phyloP scores from a whole-genome alignment of 2,797 vertebrate genomes.

The Helicolenus hilgendorfi region DNA sequence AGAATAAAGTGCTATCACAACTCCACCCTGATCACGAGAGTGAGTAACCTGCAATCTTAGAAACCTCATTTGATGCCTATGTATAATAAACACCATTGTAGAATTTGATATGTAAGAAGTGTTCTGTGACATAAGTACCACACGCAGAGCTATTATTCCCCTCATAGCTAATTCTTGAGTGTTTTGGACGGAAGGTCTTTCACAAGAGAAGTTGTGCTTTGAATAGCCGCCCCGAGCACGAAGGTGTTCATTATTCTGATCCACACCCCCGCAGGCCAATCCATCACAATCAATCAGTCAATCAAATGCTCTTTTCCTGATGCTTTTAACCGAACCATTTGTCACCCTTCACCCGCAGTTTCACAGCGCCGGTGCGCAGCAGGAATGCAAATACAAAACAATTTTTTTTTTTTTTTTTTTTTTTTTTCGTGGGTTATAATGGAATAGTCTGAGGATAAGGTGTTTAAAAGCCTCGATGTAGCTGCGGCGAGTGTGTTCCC shows the following conservation, averaged over 20 bases:
- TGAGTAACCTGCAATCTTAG: background rate
- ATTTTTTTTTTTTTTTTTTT: constrained; percentile 42
- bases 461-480: constrained; percentile 71
- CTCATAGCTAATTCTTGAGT: constrained; percentile 50
- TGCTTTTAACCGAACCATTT: constrained; percentile 78
- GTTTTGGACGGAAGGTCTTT: constrained; percentile 52
- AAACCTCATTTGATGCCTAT: background rate
- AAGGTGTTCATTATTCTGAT: constrained; percentile 78
- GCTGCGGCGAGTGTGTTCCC: constrained; percentile 51
- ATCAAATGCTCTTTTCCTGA: constrained; percentile 68
- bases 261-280: constrained; percentile 58
- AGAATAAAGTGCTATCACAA: background rate
- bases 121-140: background rate
- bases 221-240: constrained; percentile 44
- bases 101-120: background rate
- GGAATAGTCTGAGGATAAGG: constrained; percentile 57
- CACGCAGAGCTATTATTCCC: constrained; percentile 29
- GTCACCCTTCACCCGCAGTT: constrained; percentile 70
- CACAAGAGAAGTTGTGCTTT: constrained; percentile 39
- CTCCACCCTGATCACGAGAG: too few species aligned
- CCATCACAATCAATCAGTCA: constrained; percentile 83
- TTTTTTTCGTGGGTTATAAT: constrained; percentile 40
- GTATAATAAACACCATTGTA: background rate
- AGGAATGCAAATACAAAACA: constrained; percentile 63
- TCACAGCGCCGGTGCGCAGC: constrained; percentile 42